phyloP scores from a whole-genome alignment of 2,113 vertebrate species.

The Calyptommatus sinebrachiatus region DNA sequence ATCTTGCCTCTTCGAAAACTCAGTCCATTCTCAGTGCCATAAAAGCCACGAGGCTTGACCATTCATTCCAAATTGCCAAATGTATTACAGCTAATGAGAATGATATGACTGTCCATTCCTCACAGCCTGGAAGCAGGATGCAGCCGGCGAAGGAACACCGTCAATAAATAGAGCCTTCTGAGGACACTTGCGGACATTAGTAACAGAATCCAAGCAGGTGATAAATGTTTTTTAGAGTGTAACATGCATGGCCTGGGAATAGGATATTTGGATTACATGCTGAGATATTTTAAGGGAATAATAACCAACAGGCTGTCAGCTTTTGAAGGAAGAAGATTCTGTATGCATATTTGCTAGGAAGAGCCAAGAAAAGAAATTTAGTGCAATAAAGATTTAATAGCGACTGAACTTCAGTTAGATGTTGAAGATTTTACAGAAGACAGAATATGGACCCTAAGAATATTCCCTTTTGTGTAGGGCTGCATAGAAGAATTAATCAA shows the following conservation, averaged over 20 bases:
- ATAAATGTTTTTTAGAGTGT: constrained; percentile 27
- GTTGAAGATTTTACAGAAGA: not conserved
- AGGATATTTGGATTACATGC: constrained; percentile 3
- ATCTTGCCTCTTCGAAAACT: not conserved
- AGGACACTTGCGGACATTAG: constrained; percentile 21
- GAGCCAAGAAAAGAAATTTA: not conserved
- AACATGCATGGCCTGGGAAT: not conserved
- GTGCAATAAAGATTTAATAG: not conserved
- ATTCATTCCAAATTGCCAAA: not conserved
- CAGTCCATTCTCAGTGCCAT: not conserved
- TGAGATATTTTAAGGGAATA: constrained; percentile 11
- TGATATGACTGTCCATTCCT: not conserved
- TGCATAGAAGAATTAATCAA: not conserved
- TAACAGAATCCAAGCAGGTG: constrained; percentile 9
- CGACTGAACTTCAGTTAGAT: not conserved
- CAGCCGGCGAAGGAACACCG: accelerated
- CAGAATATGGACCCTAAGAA: not conserved
- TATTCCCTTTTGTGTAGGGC: not conserved
- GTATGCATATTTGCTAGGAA: constrained; percentile 1
- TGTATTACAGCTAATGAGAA: constrained; percentile 8
- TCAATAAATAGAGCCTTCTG: constrained; percentile 12
- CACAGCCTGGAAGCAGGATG: not conserved
- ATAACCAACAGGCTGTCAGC: not conserved
- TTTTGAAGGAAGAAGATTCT: constrained; percentile 12
- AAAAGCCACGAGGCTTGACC: not conserved